These are phyloP conservation scores for Scylla paramamosain DNA, from an alignment of 1,140 invertebrate genomes.

Conservation along the genomic window DNA sequence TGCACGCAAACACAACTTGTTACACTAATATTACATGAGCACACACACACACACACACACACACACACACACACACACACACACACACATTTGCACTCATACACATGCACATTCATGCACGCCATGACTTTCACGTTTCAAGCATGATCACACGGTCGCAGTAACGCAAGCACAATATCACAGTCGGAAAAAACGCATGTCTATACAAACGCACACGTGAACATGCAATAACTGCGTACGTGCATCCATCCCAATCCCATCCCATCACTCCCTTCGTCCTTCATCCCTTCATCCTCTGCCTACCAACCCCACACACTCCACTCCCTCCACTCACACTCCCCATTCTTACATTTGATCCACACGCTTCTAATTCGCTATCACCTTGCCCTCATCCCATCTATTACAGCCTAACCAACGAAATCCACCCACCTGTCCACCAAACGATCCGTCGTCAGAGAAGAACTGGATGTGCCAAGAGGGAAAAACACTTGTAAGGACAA, in stretches of 20 bases:
- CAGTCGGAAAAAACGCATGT: background rate
- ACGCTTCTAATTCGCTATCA: too few relatives aligned
- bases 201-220: background rate
- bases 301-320: too few relatives aligned
- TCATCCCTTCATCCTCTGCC: too few relatives aligned
- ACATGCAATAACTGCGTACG: background rate
- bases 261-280: background rate
- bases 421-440: too few relatives aligned
- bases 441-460: background rate
- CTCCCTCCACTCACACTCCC: too few relatives aligned
- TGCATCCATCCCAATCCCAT: background rate
- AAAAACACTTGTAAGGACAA: background rate
- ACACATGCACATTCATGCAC: background rate
- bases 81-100: background rate
- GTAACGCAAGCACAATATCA: background rate
- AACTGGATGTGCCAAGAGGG: background rate
- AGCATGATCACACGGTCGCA: background rate
- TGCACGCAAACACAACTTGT: background rate
- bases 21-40: background rate
- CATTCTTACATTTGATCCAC: too few relatives aligned
- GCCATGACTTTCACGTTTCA: background rate
- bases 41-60: background rate
- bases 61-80: constrained; percentile 1
- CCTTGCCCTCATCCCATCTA: too few relatives aligned
- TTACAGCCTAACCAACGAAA: too few relatives aligned